phyloP scores from a whole-genome alignment of 2,797 vertebrate species.

The Oreonectes daqikongensis region DNA sequence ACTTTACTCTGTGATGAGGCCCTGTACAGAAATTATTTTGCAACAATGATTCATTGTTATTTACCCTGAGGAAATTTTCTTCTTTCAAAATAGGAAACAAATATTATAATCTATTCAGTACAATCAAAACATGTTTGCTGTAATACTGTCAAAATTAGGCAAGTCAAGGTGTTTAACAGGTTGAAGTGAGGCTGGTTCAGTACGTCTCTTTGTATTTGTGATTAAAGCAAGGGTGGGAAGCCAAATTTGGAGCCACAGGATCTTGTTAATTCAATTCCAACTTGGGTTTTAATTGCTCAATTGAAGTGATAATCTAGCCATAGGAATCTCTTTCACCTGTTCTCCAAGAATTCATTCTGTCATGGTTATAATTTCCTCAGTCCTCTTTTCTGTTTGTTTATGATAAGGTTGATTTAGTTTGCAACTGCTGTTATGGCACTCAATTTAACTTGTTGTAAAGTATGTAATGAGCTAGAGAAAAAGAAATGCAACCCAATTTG shows the following conservation, averaged over 20 bases:
- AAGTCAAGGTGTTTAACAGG: conserved; percentile 38
- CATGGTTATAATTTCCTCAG: conserved; percentile 43
- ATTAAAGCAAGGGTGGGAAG: conserved; percentile 70
- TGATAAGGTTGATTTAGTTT: conserved; percentile 38
- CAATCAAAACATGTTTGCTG: background rate
- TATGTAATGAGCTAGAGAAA: background rate
- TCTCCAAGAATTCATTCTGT: conserved; percentile 59
- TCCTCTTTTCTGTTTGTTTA: conserved; percentile 12
- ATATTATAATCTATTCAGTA: background rate
- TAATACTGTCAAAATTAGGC: conserved; percentile 24
- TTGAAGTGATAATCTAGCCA: conserved; percentile 78
- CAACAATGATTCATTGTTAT: background rate
- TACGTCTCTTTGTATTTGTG: conserved; percentile 72
- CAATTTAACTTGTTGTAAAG: no score
- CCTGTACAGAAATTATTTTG: background rate
- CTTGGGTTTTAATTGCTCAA: conserved; percentile 75
- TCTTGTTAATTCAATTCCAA: conserved; percentile 74
- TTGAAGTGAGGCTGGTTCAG: conserved; percentile 56
- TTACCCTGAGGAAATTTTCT: background rate
- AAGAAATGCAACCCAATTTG: background rate
- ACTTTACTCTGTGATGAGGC: background rate
- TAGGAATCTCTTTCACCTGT: conserved; percentile 75
- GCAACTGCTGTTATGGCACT: background rate
- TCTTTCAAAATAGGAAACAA: background rate
- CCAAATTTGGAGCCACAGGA: conserved; percentile 64